These are phyloP conservation scores for Porites australiensis DNA, from an alignment of 64 coral and sea anemone species.

Conservation along the genomic window DNA sequence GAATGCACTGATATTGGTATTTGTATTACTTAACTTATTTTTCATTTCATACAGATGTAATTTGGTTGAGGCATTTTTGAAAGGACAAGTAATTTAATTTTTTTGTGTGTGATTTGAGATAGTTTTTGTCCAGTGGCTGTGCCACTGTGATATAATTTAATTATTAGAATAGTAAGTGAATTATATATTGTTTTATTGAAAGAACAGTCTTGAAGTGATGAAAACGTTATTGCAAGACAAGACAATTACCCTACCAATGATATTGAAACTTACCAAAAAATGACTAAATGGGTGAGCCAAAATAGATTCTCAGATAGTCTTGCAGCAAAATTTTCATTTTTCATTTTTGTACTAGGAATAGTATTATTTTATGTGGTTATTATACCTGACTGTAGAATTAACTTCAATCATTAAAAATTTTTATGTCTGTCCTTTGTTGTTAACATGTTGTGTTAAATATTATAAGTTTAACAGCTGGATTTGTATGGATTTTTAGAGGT, in stretches of 20 bases:
- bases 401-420: slow-evolving; percentile 51
- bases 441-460: slow-evolving; percentile 13
- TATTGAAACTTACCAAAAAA: background rate
- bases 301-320: slow-evolving; percentile 1
- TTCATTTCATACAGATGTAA: background rate
- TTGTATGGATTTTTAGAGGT: too few species aligned
- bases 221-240: slow-evolving; percentile 40
- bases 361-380: slow-evolving; percentile 37
- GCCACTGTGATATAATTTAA: slow-evolving; percentile 26
- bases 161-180: slow-evolving; percentile 1
- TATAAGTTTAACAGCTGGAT: too few species aligned
- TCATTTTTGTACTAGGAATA: slow-evolving; percentile 23
- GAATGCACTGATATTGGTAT: background rate
- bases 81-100: slow-evolving; percentile 3
- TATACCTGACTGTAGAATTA: slow-evolving; percentile 40
- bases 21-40: slow-evolving; percentile 34
- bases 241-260: background rate
- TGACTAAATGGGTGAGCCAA: background rate
- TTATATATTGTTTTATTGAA: slow-evolving; percentile 20
- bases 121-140: slow-evolving; percentile 13
- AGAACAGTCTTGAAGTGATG: background rate
- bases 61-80: background rate
- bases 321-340: slow-evolving; percentile 45
- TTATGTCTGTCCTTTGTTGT: slow-evolving; percentile 38
- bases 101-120: background rate